phyloP scores from a whole-genome alignment of 2,888 invertebrate species.

The Dynastes tityus region DNA sequence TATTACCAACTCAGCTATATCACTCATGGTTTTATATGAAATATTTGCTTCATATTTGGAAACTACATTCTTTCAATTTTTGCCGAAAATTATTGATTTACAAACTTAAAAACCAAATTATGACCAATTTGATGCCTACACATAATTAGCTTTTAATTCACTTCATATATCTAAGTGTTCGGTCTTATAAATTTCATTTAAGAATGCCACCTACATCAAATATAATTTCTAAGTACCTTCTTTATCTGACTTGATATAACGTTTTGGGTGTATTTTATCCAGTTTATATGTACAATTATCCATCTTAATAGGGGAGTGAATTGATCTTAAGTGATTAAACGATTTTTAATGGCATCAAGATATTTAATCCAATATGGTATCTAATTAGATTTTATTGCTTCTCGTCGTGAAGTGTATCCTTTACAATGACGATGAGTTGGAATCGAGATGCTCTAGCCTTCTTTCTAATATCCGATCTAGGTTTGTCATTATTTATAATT shows the following conservation, averaged over 20 bases:
- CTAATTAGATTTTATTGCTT: slow-evolving; percentile 30
- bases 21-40: too few relatives aligned
- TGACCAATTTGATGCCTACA: neutral
- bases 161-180: neutral
- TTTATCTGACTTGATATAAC: neutral
- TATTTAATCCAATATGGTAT: slow-evolving; percentile 36
- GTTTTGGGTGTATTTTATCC: slow-evolving; percentile 28
- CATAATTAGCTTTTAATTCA: neutral
- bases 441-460: neutral
- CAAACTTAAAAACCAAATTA: too few relatives aligned
- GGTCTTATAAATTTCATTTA: neutral
- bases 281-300: slow-evolving; percentile 4
- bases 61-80: too few relatives aligned
- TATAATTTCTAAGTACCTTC: neutral
- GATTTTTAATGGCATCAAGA: slow-evolving; percentile 37
- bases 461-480: neutral
- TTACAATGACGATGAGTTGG: neutral
- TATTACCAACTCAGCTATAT: too few relatives aligned
- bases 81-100: too few relatives aligned
- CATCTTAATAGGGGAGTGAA: slow-evolving; percentile 21
- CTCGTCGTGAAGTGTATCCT: slow-evolving; percentile 21
- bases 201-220: neutral
- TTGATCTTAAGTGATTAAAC: slow-evolving; percentile 36
- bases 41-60: too few relatives aligned
- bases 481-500: neutral